Percentiles rank a stretch among this genome's conserved stretches.
Conservation (phyloP, 2,797 vertebrate genomes). For the Myotis pilosus region DNA sequence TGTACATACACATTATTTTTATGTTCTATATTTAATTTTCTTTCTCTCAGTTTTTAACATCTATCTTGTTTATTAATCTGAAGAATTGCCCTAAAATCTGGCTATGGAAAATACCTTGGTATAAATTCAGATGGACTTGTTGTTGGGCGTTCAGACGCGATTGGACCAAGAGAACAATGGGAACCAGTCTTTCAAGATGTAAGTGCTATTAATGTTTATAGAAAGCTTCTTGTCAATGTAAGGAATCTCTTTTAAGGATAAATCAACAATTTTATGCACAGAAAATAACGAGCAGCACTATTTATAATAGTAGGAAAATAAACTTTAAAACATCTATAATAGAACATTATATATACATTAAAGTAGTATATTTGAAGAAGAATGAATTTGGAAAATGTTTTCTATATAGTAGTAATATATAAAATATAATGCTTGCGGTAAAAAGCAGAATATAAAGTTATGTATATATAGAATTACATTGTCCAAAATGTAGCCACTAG, state of each 20-base stretch:
- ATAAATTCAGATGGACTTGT: constrained; percentile 96
- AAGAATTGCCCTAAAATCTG: constrained; percentile 97
- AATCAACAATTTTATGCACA: not conserved
- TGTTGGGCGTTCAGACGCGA: constrained; percentile 96
- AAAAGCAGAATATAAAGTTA: not conserved
- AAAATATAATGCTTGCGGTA: not conserved
- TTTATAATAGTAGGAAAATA: not conserved
- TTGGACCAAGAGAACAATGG: constrained; percentile 97
- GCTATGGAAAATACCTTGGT: constrained; percentile 97
- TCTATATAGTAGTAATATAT: not conserved
- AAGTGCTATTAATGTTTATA: constrained; percentile 76
- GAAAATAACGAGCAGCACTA: not conserved
- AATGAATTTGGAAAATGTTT: constrained; percentile 21
- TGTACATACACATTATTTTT: not conserved
- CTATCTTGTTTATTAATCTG: constrained; percentile 14
- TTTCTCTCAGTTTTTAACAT: constrained; percentile 44
- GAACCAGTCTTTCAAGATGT: constrained; percentile 96
- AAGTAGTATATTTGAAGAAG: not conserved
- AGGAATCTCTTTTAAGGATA: not conserved
- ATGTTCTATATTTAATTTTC: constrained; percentile 36
- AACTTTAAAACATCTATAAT: not conserved
- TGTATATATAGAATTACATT: not conserved
- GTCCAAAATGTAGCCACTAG: not conserved
- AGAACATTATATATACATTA: not conserved
- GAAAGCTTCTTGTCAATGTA: not conserved